Percentiles rank a stretch among this genome's conserved stretches.
These are phyloP conservation scores for Myiopsitta monachus DNA, from an alignment of 2,113 vertebrate species.

Conservation along the genomic window DNA sequence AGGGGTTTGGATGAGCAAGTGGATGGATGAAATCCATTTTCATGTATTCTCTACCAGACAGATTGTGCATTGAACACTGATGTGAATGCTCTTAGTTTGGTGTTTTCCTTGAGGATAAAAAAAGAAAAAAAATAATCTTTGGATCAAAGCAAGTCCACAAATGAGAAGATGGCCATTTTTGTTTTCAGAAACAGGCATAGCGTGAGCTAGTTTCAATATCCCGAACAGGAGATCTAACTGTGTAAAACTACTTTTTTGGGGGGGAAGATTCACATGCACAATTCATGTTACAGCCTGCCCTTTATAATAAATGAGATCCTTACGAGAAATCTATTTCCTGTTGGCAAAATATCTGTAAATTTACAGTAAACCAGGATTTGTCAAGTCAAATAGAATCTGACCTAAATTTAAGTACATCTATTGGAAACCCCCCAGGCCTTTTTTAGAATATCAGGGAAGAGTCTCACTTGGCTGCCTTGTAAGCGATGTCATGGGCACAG, in stretches of 20 bases:
- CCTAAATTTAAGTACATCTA: background rate
- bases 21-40: background rate
- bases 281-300: background rate
- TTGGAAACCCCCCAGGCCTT: background rate
- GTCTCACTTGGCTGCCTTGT: background rate
- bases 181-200: background rate
- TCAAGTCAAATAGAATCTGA: background rate
- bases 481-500: background rate
- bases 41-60: background rate
- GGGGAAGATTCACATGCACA: background rate
- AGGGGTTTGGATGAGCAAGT: background rate
- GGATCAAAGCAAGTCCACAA: background rate
- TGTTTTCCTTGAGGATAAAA: background rate
- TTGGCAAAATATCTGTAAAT: background rate
- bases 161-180: background rate
- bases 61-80: background rate
- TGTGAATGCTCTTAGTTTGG: background rate
- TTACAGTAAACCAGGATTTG: background rate
- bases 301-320: background rate
- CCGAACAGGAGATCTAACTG: background rate
- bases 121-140: background rate
- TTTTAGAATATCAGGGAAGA: background rate
- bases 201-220: background rate
- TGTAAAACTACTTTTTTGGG: background rate
- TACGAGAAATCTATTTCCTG: background rate